Evolutionary conservation across 1,140 invertebrate genomes (phyloP).

Genomic region (Physella acuta): DNA sequence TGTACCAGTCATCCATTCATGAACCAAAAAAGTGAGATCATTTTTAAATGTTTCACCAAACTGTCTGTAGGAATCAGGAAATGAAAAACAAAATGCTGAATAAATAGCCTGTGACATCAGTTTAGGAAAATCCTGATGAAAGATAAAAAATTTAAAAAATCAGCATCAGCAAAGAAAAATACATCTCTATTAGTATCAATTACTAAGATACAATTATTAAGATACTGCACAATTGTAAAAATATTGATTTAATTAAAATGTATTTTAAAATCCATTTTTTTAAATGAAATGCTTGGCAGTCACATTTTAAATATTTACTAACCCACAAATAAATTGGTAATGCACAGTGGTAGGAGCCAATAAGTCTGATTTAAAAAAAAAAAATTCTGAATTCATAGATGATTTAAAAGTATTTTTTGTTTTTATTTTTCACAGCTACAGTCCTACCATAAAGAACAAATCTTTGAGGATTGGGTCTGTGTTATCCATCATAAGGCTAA

Average conservation of each 20-base stretch:
- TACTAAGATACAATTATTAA: not conserved
- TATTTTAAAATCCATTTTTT: no score
- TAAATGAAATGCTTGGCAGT: no score
- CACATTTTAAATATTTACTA: no score
- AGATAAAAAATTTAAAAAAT: not conserved
- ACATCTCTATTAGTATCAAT: not conserved
- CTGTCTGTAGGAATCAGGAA: conserved; percentile 56
- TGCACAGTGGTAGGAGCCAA: no score
- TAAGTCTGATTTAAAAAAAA: no score
- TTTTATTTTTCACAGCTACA: no score
- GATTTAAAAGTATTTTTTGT: no score
- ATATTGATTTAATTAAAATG: no score
- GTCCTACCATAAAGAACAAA: conserved; percentile 56
- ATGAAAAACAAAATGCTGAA: conserved; percentile 51
- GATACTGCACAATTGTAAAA: not conserved
- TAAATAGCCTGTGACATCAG: conserved; percentile 55
- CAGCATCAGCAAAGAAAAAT: not conserved
- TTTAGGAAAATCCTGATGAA: conserved; percentile 50
- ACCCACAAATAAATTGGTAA: no score
- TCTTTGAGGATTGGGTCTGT: conserved; percentile 45
- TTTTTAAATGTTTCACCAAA: conserved; percentile 57
- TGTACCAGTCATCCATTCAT: conserved; percentile 55
- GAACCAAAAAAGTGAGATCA: conserved; percentile 43
- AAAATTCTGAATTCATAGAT: no score
- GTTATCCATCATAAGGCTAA: conserved; percentile 50